Base-by-base conservation (phyloP, 35 echinoderm and acorn worm genomes). In the Ophiothrix spiculata region DNA sequence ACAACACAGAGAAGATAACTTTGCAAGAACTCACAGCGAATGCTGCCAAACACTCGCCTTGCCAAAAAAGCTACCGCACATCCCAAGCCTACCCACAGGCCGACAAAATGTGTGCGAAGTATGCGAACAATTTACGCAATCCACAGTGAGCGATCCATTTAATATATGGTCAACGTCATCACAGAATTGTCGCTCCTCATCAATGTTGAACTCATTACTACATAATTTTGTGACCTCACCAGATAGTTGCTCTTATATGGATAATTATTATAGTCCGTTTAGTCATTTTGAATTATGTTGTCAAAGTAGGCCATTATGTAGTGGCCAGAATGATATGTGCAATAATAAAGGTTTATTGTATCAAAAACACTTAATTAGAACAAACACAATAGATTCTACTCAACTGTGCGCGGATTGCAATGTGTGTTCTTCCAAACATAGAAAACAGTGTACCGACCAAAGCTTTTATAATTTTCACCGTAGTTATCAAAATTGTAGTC, bases 261-360 rank as follows among this genome's bases (percentile, higher is more conserved):
- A 79, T 74, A 91, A 95, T 69, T 91, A 90, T 60, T 95, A 95
- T 80, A 95, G 86, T 38, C 93, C 93, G 39, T 95, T 56, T 81
- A 95, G 93, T 41, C 85, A 80, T 84, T 91, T 77, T 80, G 78
- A 90, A 73, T 76, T 95, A 11, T 95, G 93, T 29, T 95, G 93
- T 69, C 3, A 10, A 28, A 69, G 60, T 74, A 81, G 82, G 37
- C 76, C 40, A 39, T 39, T 77, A 8, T 39, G 79, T 40, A 31
- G 3, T 19, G 14, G 37, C 17, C 79, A 49, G 35, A 39, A 77
- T 2, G 64, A 94, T 37, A 17, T 84, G 34, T 90, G 69, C 56
- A 6, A 42, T 19, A 56, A 64, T 41, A 56, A 37, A 64, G 35
- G 76, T 28, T 81, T 80, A n/a, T 87, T 36, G 16, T 36, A 38